Evolutionary conservation across 2,888 invertebrate species (phyloP), one percentile per base, ranked within the genome.

Genomic region (Hyppa rectilinea): DNA sequence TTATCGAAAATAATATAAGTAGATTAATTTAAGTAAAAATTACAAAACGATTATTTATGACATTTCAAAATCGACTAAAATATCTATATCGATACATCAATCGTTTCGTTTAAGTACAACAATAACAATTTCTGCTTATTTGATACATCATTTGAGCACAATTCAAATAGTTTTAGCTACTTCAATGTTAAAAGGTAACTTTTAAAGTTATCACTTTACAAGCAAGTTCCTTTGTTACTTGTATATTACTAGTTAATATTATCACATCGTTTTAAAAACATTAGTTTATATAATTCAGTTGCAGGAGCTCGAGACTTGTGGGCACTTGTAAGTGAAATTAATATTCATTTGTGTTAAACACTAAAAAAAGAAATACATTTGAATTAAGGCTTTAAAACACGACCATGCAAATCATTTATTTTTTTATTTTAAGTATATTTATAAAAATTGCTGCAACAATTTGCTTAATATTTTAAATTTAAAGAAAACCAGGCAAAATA

Each of bases 21-120:
- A n/a, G 29, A 77, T 60, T 56, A 56, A 60, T 65, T 79, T 81
- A 81, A 78, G 82, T 71, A 82, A 69, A 40, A 53, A 55, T 38
- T 62, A 78, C 56, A 78, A 66, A 67, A 67, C 52, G 47, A 68
- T 68, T 62, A 36, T 75, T 52, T 38, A 69, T 55, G 52, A 80
- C 64, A 76, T 83, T 64, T 68, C 6, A 66, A 66, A 78, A 84
- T 85, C 84, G 76, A 84, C 84, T 85, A 85, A 84, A 71, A 74
- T 75, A 80, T 75, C 58, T 63, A 66, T 83, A 73, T 75, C 71
- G 71, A 76, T 71, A 82, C 31, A 76, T 68, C 71, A 85, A 80
- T 79, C 82, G 45, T 62, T 67, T 73, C 14, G 26, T 72, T 83
- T 85, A 85, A 85, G 84, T 85, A 85, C 84, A 86, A 52, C 38